Evolutionary conservation across 2,797 vertebrate species (phyloP), one percentile per base, ranked within the genome.

Genomic region (Aeoliscus strigatus): DNA sequence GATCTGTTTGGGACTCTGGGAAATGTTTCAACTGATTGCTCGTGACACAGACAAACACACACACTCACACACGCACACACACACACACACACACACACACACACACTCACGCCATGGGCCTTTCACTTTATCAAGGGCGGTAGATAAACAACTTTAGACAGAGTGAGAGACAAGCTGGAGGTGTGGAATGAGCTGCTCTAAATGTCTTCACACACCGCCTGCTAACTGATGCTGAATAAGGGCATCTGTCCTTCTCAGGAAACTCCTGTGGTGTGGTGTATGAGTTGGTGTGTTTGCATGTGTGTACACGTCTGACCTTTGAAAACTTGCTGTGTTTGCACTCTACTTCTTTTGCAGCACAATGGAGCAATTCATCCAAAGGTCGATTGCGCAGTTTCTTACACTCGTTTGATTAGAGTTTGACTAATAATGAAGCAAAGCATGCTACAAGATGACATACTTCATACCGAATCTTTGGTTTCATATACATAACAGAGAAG

Each of bases 191-290:
- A 73, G 73, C 66, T 69, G 73, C 71, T 79, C 64, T 71, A 61
- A 81, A 77, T 74, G 75, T 74, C 75, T 82, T 82, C 71, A 77
- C 76, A 77, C 70, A 69, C 71, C 35, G 53, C 71, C 75, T 75
- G 73, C 70, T 82, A 77, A 79, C 77, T 70, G 74, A 77, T 83
- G 79, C 82, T 79, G 75, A 80, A 80, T 81, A 81, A 79, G 73
- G 75, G 76, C 67, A 82, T 76, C 73, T 76, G 76, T 81, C 78
- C 76, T 77, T 70, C 72, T 66, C 46, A 8, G 51, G 18, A 70
- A 66, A 58, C 57, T 71, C 62, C 57, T 41, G 37, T 25, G 13
- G 46, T 53, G 55, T 14, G 9, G 41, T 3, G 40, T 36, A 35
- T 32, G 43, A 16, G 39, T 15, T 25, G 11, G 37, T 29, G 27